Evolutionary conservation across 2,113 vertebrate species (phyloP).

Genomic region (Uria lomvia): DNA sequence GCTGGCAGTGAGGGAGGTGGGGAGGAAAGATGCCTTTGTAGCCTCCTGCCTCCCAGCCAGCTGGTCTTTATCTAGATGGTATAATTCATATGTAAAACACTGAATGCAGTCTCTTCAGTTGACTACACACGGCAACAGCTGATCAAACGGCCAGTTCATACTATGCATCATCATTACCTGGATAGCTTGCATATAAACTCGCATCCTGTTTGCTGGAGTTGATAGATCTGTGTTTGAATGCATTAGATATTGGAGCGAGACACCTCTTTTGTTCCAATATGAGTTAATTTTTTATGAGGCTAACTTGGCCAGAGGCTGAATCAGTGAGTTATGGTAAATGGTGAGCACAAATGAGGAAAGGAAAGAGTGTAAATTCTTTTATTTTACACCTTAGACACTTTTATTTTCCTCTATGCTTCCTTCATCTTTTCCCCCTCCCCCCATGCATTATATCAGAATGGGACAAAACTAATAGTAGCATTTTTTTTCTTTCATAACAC

Average conservation of each 20-base stretch:
- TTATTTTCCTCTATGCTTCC: background rate
- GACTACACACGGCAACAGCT: slow-evolving; percentile 26
- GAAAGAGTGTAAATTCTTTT: background rate
- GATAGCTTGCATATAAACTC: slow-evolving; percentile 15
- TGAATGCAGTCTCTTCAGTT: background rate
- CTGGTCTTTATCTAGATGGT: background rate
- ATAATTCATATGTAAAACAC: background rate
- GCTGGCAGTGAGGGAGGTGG: background rate
- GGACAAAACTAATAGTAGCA: background rate
- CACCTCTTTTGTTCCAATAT: slow-evolving; percentile 1
- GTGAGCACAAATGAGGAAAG: background rate
- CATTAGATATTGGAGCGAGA: background rate
- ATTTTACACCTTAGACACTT: background rate
- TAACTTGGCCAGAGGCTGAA: background rate
- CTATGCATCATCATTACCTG: slow-evolving; percentile 31
- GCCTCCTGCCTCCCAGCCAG: background rate
- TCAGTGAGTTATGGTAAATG: background rate
- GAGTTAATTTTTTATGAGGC: background rate
- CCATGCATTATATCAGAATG: background rate
- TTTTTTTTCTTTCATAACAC: background rate
- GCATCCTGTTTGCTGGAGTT: slow-evolving; percentile 24
- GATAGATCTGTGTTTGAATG: background rate
- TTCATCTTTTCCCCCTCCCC: background rate
- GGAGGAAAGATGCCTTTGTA: background rate
- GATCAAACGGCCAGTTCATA: slow-evolving; percentile 60